Evolutionary conservation across 64 coral and sea anemone genomes (phyloP).

Genomic region (Dendrophyllia cribrosa): DNA sequence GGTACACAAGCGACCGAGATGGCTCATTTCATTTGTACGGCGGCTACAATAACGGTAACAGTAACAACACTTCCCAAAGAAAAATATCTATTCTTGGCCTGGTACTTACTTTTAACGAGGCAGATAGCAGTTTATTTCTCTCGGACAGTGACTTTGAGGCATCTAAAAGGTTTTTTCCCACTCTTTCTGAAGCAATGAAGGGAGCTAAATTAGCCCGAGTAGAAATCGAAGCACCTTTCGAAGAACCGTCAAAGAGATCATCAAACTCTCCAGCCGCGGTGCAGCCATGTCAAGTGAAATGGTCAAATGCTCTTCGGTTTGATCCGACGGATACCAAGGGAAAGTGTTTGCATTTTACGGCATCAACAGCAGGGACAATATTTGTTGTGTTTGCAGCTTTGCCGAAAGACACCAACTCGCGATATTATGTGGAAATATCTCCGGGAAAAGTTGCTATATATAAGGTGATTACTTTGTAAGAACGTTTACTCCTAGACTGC

Average conservation of each 20-base stretch:
- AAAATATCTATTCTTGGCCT: conserved; percentile 70
- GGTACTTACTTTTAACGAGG: conserved; percentile 27
- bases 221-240: background rate
- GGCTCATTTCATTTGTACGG: conserved; percentile 39
- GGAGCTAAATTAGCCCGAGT: conserved; percentile 8
- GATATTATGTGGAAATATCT: no score
- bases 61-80: background rate
- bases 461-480: no score
- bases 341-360: conserved; percentile 66
- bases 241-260: no score
- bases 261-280: no score
- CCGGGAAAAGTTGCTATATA: no score
- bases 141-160: background rate
- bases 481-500: no score
- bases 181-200: background rate
- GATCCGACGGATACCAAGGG: conserved; percentile 19
- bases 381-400: conserved; percentile 49
- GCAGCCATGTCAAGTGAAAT: conserved; percentile 17
- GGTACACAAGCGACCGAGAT: conserved; percentile 5
- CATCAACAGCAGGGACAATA: conserved; percentile 25
- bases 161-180: background rate
- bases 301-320: conserved; percentile 53
- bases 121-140: conserved; percentile 33
- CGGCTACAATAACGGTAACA: background rate
- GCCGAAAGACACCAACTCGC: background rate